Conservation (phyloP, 2,888 invertebrate species). For the Pharmacophagus antenor region DNA sequence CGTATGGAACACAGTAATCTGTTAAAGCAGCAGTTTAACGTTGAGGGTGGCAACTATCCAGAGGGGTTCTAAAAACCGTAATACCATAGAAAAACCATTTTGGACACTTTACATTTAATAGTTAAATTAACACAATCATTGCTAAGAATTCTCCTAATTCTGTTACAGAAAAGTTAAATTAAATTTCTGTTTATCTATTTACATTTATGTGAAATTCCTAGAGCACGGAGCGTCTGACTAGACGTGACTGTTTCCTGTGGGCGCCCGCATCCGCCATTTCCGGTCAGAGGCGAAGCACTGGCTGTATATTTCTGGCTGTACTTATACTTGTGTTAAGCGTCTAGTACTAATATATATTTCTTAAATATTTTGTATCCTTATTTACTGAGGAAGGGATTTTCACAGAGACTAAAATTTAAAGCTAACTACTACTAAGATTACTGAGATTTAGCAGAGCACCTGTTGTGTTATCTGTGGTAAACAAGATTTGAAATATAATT, state of each 20-base stretch:
- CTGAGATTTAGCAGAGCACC: not conserved
- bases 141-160: not conserved
- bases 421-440: no score
- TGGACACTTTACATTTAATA: no score
- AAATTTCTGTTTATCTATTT: conserved; percentile 19
- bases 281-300: conserved; percentile 12
- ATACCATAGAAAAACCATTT: no score
- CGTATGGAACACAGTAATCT: no score
- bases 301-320: not conserved
- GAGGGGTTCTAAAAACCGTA: no score
- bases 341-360: not conserved
- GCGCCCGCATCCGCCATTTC: conserved; percentile 39
- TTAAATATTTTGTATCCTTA: not conserved
- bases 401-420: no score
- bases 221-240: conserved; percentile 17
- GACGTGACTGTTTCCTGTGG: conserved; percentile 39
- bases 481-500: not conserved
- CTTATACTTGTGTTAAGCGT: not conserved
- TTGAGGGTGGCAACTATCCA: no score
- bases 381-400: no score
- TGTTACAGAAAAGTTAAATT: not conserved
- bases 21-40: no score
- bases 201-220: conserved; percentile 3
- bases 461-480: not conserved
- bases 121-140: no score